phyloP scores from a whole-genome alignment of 2,113 vertebrate species.

The Austrofundulus limnaeus region DNA sequence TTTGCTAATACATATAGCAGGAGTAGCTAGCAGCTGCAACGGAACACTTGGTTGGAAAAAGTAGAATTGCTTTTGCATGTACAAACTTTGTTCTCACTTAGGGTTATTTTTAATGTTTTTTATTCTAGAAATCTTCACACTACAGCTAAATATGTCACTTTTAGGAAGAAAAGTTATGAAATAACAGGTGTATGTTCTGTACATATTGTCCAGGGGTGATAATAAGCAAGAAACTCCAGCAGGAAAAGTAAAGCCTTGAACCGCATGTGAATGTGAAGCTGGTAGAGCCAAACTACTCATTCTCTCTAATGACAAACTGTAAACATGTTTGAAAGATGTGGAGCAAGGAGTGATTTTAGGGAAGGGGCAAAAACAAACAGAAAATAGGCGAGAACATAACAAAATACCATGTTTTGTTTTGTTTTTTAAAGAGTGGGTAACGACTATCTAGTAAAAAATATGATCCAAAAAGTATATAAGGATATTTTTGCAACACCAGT shows the following conservation, averaged over 20 bases:
- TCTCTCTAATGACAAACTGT: constrained; percentile 50
- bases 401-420: constrained; percentile 28
- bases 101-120: neutral
- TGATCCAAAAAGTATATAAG: too few species aligned
- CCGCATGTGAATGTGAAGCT: constrained; percentile 46
- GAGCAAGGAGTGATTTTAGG: constrained; percentile 12
- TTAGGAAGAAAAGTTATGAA: neutral
- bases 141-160: too few species aligned
- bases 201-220: neutral
- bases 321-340: constrained; percentile 19
- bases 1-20: too few species aligned
- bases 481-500: too few species aligned
- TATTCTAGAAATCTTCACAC: neutral
- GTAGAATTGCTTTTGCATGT: too few species aligned
- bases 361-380: constrained; percentile 16
- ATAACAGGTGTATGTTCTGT: neutral
- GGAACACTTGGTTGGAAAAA: too few species aligned
- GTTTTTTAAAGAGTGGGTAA: too few species aligned
- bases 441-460: too few species aligned
- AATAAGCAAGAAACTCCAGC: constrained; percentile 14
- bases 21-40: too few species aligned
- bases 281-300: constrained; percentile 45
- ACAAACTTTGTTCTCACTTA: too few species aligned
- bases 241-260: constrained; percentile 40
- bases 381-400: constrained; percentile 11